These are phyloP conservation scores for Rhinolophus sinicus DNA, from an alignment of 2,113 vertebrate species.

Conservation along the genomic window DNA sequence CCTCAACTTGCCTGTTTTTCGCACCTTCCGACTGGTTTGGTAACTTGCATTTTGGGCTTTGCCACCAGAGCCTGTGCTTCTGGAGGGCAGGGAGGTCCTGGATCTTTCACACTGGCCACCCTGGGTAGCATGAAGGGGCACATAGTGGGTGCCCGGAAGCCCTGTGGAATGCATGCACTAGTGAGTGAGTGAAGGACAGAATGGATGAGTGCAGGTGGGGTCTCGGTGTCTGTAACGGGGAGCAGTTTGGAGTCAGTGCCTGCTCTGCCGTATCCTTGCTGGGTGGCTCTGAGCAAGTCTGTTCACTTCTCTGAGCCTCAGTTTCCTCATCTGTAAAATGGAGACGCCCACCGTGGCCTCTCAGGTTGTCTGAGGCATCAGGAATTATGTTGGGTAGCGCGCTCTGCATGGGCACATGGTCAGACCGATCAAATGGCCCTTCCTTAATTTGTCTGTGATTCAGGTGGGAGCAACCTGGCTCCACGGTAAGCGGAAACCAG, in stretches of 20 bases:
- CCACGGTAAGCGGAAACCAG: neutral
- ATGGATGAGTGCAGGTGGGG: fast-evolving
- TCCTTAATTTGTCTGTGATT: neutral
- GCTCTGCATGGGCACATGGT: neutral
- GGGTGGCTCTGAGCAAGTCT: neutral
- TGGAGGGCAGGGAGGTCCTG: neutral
- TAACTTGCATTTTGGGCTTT: neutral
- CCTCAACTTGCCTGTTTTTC: neutral
- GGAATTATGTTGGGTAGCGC: fast-evolving
- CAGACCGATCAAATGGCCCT: neutral
- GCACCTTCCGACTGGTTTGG: neutral
- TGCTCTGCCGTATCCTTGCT: neutral
- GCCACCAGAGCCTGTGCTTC: neutral
- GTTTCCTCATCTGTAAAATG: neutral
- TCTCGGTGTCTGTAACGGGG: fast-evolving
- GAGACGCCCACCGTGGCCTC: fast-evolving
- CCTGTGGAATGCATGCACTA: neutral
- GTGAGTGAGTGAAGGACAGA: neutral
- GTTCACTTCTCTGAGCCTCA: neutral
- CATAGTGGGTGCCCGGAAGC: fast-evolving
- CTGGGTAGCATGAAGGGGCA: neutral
- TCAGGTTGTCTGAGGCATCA: too few relatives aligned
- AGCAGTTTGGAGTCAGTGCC: neutral
- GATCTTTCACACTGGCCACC: fast-evolving
- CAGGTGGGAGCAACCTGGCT: neutral